Conservation (phyloP, 2,797 vertebrate genomes). For the Catharus ustulatus region DNA sequence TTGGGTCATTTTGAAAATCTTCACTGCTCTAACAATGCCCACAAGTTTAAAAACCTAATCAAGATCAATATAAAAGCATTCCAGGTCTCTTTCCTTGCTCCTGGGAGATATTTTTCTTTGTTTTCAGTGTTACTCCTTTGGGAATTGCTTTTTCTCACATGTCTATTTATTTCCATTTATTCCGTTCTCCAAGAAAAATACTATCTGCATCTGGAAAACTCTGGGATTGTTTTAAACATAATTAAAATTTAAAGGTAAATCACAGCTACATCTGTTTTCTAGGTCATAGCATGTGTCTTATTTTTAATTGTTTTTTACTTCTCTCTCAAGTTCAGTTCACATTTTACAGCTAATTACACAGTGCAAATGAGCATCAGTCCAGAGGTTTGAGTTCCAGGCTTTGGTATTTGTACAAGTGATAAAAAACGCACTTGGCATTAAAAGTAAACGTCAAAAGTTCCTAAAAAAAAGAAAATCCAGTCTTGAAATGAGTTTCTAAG, state of each 20-base stretch:
- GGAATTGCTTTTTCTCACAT: background rate
- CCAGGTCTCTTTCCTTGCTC: background rate
- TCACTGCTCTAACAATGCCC: background rate
- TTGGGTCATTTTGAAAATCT: background rate
- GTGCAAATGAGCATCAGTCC: background rate
- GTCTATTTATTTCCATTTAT: background rate
- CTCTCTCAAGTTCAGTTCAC: background rate
- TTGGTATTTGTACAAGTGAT: background rate
- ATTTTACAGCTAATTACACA: background rate
- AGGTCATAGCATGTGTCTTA: background rate
- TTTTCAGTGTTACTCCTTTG: background rate
- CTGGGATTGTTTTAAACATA: background rate
- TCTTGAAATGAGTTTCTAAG: background rate
- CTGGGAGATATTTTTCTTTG: background rate
- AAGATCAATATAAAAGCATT: constrained; percentile 22
- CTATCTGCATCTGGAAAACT: background rate
- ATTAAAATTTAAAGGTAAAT: background rate
- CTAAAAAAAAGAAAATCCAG: background rate
- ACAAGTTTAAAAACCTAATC: background rate
- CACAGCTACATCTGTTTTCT: background rate
- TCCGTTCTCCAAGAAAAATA: background rate
- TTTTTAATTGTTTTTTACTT: background rate
- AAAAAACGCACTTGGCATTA: background rate
- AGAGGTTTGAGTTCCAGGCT: background rate
- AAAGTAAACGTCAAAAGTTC: background rate